Percentiles rank a stretch among this genome's conserved stretches.
phyloP scores from a whole-genome alignment of 2,888 invertebrate species.

The Sussaba pulchella region DNA sequence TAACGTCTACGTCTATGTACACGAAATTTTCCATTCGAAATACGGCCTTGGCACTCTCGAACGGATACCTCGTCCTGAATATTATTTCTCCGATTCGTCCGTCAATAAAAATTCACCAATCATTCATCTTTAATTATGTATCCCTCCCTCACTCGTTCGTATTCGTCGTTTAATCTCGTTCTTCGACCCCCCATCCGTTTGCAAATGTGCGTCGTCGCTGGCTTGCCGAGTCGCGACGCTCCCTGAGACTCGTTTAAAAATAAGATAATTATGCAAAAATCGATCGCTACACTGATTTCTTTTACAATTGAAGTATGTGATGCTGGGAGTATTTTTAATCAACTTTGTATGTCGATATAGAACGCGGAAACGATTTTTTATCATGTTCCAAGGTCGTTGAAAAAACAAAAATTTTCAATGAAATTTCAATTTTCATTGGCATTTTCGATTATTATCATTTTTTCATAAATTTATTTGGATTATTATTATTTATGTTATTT shows the following conservation, averaged over 20 bases:
- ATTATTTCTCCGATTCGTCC: not conserved
- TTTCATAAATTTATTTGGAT: too few relatives aligned
- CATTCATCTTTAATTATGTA: not conserved
- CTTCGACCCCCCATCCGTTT: conserved; percentile 22
- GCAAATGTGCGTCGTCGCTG: conserved; percentile 54
- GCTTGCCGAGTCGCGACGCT: conserved; percentile 24
- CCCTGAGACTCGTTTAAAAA: conserved; percentile 26
- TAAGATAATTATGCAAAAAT: too few relatives aligned
- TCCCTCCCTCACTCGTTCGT: not conserved
- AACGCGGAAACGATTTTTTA: too few relatives aligned
- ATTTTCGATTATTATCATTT: too few relatives aligned
- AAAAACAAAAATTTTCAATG: too few relatives aligned
- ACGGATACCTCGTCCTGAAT: not conserved
- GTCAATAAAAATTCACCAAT: conserved; percentile 17
- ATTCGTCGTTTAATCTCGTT: not conserved
- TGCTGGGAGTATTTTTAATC: too few relatives aligned
- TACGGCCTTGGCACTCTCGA: conserved; percentile 22
- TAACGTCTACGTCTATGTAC: conserved; percentile 27
- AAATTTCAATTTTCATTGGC: too few relatives aligned
- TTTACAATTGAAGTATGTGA: too few relatives aligned
- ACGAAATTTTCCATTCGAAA: conserved; percentile 16
- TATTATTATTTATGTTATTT: too few relatives aligned
- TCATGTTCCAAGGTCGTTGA: too few relatives aligned
- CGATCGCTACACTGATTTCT: too few relatives aligned
- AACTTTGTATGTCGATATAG: too few relatives aligned